A percentile compares a stretch with the other conserved stretches of the same genome.
Evolutionary conservation across 1,140 invertebrate genomes (phyloP).

Genomic region (Lamellibrachia luymesi): DNA sequence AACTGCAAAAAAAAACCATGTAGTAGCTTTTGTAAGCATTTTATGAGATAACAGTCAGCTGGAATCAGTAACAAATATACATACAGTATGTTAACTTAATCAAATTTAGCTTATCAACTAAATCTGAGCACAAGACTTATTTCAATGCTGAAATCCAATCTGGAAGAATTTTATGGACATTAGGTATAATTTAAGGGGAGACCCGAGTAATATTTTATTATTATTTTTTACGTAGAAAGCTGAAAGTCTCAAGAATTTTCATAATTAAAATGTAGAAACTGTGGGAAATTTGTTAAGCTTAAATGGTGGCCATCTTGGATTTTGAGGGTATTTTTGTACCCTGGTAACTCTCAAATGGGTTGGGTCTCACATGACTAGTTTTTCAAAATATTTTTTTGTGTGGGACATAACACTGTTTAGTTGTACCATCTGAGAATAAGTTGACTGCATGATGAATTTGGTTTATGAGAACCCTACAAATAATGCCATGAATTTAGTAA

Average conservation of each 20-base stretch:
- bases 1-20: slow-evolving; percentile 9
- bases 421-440: neutral
- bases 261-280: too few relatives aligned
- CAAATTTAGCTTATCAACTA: neutral
- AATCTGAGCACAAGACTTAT: neutral
- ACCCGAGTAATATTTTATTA: neutral
- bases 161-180: neutral
- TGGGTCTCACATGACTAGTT: too few relatives aligned
- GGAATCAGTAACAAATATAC: neutral
- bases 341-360: too few relatives aligned
- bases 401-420: neutral
- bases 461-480: neutral
- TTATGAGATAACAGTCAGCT: neutral
- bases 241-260: too few relatives aligned
- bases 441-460: neutral
- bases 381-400: too few relatives aligned
- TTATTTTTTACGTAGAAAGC: too few relatives aligned
- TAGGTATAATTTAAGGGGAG: neutral
- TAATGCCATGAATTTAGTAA: neutral
- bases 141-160: neutral
- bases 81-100: neutral
- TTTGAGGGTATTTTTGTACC: too few relatives aligned
- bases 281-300: too few relatives aligned
- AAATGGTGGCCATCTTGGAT: too few relatives aligned
- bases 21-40: neutral